A percentile compares a stretch with the other conserved stretches of the same genome.
Conservation (phyloP, 2,113 vertebrate species). For the Bucco capensis region DNA sequence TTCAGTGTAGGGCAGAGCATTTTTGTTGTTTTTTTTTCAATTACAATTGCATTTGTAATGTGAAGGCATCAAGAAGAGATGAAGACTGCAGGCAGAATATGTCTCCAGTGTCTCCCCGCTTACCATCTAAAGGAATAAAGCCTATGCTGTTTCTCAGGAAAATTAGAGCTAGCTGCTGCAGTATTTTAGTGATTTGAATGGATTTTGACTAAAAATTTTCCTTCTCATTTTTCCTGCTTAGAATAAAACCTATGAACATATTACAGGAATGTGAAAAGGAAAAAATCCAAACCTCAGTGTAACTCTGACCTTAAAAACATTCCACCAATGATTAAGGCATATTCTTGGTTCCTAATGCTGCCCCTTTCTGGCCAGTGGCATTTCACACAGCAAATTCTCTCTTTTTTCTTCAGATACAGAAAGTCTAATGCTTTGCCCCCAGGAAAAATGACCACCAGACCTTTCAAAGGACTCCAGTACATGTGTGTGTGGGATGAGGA, state of each 20-base stretch:
- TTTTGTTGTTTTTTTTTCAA: not conserved
- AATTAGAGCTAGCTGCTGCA: not conserved
- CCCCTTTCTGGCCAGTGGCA: not conserved
- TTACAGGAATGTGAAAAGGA: not conserved
- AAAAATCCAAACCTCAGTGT: not conserved
- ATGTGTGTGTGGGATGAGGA: accelerated
- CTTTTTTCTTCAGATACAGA: not conserved
- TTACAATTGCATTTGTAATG: not conserved
- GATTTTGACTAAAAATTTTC: not conserved
- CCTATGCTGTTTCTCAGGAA: not conserved
- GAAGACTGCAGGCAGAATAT: conserved; percentile 7
- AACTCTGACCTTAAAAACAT: not conserved
- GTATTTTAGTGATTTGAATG: not conserved
- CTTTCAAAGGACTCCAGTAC: not conserved
- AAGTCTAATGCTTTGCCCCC: not conserved
- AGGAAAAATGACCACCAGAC: not conserved
- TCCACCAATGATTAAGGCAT: not conserved
- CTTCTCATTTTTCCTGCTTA: not conserved
- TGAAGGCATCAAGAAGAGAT: not conserved
- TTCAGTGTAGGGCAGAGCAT: not conserved
- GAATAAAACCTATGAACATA: not conserved
- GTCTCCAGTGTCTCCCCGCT: not conserved
- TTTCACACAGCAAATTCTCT: not conserved
- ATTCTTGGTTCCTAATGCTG: not conserved
- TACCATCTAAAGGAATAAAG: not conserved